A percentile compares a stretch with the other conserved stretches of the same genome.
Conservation (phyloP, 92 coral and sea anemone genomes). For the Parazoanthus darwini region DNA sequence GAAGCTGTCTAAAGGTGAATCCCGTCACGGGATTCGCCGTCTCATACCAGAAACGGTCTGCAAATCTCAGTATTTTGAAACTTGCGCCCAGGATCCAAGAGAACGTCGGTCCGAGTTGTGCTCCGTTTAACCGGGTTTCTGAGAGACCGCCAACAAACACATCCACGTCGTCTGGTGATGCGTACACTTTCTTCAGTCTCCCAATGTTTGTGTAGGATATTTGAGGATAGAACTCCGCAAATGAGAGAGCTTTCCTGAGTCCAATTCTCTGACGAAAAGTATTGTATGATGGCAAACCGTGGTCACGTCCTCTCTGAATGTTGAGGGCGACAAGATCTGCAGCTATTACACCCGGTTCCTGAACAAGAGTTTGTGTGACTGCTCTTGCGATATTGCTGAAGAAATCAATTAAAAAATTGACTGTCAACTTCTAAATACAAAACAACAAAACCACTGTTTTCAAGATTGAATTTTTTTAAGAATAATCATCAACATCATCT, state of each 20-base stretch:
- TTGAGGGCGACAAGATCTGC: constrained; percentile 59
- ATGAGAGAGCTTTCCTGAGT: neutral
- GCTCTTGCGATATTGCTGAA: constrained; percentile 47
- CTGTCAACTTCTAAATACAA: no score
- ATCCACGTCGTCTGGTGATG: constrained; percentile 25
- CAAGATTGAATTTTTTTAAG: no score
- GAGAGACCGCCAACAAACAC: constrained; percentile 51
- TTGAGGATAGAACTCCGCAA: constrained; percentile 18
- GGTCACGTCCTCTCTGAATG: constrained; percentile 72
- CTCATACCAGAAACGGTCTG: constrained; percentile 61
- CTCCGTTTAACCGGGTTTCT: constrained; percentile 25
- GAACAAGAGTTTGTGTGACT: constrained; percentile 53
- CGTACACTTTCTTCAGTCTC: constrained; percentile 26
- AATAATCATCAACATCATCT: no score
- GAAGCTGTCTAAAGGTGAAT: constrained; percentile 29
- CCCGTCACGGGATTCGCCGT: constrained; percentile 33
- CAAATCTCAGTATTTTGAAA: constrained; percentile 35
- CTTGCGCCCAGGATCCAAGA: constrained; percentile 34
- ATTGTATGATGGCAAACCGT: constrained; percentile 62
- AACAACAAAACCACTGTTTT: no score
- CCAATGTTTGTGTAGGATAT: constrained; percentile 17
- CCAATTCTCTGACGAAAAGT: constrained; percentile 36
- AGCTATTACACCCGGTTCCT: constrained; percentile 40
- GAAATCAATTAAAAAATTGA: neutral
- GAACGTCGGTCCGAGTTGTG: constrained; percentile 40